These are phyloP conservation scores for Heliconius sara DNA, from an alignment of 2,888 invertebrate genomes.

Conservation along the genomic window DNA sequence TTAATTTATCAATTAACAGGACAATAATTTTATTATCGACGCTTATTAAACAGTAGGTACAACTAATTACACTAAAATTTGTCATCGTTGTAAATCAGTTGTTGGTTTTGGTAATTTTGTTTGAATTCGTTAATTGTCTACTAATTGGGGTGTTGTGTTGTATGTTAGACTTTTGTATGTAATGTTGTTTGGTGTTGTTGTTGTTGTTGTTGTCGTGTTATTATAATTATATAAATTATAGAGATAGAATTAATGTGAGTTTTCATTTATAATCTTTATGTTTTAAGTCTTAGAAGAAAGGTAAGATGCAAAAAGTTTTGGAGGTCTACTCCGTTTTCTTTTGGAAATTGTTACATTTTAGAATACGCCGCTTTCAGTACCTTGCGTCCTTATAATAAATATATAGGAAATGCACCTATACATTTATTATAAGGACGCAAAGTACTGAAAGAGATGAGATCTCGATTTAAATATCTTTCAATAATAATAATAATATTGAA, in stretches of 20 bases:
- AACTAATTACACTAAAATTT: slow-evolving; percentile 41
- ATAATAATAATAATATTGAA: neutral
- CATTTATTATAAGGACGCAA: too few relatives aligned
- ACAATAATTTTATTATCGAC: slow-evolving; percentile 37
- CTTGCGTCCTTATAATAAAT: neutral
- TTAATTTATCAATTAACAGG: slow-evolving; percentile 40
- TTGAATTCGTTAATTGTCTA: slow-evolving; percentile 46
- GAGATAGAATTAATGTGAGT: too few relatives aligned
- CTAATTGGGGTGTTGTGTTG: slow-evolving; percentile 24
- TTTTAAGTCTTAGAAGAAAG: neutral
- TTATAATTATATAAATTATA: neutral
- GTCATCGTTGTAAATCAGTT: slow-evolving; percentile 45
- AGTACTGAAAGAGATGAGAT: too few relatives aligned
- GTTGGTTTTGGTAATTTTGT: slow-evolving; percentile 49
- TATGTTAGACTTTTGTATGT: slow-evolving; percentile 22
- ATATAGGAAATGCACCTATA: too few relatives aligned
- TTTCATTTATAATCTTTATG: too few relatives aligned
- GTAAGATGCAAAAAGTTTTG: neutral
- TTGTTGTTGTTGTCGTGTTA: slow-evolving; percentile 3
- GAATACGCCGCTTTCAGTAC: neutral
- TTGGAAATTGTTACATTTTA: neutral
- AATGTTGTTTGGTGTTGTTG: neutral
- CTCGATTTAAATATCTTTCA: neutral
- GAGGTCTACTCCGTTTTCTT: neutral
- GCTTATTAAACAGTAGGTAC: slow-evolving; percentile 39